Evolutionary conservation across 2,113 vertebrate species (phyloP).

Genomic region (Propithecus coquereli): DNA sequence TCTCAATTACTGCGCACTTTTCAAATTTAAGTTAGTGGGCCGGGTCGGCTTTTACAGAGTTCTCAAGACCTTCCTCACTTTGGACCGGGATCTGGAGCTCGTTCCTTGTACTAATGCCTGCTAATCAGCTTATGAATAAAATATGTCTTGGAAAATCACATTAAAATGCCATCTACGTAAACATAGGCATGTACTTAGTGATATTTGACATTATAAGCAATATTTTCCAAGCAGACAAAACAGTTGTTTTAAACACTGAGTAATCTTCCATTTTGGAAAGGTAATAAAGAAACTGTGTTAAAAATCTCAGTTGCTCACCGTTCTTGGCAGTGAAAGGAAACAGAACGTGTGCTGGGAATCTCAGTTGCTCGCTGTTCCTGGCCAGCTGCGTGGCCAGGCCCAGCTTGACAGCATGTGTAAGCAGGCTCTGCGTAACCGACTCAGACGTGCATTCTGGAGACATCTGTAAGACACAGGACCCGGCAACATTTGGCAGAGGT

Average conservation of each 20-base stretch:
- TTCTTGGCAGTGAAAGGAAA: neutral
- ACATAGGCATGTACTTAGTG: neutral
- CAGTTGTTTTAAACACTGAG: neutral
- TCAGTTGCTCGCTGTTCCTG: neutral
- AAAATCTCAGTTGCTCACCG: neutral
- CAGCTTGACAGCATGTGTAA: rapidly evolving
- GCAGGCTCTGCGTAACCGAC: neutral
- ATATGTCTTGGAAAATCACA: neutral
- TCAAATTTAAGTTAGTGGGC: neutral
- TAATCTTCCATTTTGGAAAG: neutral
- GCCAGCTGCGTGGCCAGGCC: rapidly evolving
- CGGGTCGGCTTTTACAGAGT: neutral
- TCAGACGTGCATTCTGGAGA: neutral
- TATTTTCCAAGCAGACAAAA: neutral
- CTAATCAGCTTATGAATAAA: neutral
- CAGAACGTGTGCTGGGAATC: rapidly evolving
- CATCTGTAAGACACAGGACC: rapidly evolving
- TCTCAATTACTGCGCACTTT: neutral
- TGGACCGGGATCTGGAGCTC: neutral
- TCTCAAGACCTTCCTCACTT: neutral
- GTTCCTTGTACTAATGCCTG: neutral
- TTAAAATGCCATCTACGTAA: neutral
- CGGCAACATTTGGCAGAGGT: rapidly evolving
- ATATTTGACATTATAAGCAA: neutral
- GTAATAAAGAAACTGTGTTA: neutral